Percentiles rank a stretch among this genome's conserved stretches.
Conservation (phyloP, 2,888 invertebrate species). For the Lepetodrilus schrolli region DNA sequence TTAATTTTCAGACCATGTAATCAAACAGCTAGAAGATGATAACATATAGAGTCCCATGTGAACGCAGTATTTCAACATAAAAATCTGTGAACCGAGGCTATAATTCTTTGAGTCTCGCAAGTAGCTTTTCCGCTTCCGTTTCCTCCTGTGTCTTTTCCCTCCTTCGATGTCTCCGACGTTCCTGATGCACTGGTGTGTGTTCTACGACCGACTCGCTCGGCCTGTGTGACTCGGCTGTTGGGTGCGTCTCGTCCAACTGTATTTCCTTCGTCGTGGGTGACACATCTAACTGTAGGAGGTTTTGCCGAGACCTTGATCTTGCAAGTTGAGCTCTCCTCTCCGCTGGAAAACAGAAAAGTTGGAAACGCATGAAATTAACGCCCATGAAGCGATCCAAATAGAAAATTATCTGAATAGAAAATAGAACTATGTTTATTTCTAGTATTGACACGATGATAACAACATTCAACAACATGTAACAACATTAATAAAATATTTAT, state of each 20-base stretch:
- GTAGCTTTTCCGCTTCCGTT: constrained; percentile 68
- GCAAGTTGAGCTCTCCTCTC: constrained; percentile 93
- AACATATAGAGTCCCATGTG: too few relatives aligned
- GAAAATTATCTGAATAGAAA: too few relatives aligned
- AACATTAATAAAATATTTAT: too few relatives aligned
- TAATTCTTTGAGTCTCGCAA: constrained; percentile 67
- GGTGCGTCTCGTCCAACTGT: constrained; percentile 62
- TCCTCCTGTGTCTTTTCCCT: constrained; percentile 45
- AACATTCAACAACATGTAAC: not conserved
- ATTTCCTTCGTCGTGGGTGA: constrained; percentile 68
- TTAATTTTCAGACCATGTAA: too few relatives aligned
- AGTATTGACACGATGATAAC: too few relatives aligned
- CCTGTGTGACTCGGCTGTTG: constrained; percentile 37
- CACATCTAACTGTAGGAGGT: constrained; percentile 61
- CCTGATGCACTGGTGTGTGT: constrained; percentile 3
- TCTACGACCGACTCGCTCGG: not conserved
- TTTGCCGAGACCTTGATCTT: constrained; percentile 85
- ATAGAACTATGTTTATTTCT: too few relatives aligned
- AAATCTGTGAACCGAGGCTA: too few relatives aligned
- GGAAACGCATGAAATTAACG: too few relatives aligned
- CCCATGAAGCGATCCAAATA: too few relatives aligned
- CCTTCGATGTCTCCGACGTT: constrained; percentile 28
- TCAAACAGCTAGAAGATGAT: too few relatives aligned
- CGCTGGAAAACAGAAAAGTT: too few relatives aligned
- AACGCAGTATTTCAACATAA: too few relatives aligned